Conservation (phyloP, 1,140 invertebrate species). For the Agrilus planipennis region DNA sequence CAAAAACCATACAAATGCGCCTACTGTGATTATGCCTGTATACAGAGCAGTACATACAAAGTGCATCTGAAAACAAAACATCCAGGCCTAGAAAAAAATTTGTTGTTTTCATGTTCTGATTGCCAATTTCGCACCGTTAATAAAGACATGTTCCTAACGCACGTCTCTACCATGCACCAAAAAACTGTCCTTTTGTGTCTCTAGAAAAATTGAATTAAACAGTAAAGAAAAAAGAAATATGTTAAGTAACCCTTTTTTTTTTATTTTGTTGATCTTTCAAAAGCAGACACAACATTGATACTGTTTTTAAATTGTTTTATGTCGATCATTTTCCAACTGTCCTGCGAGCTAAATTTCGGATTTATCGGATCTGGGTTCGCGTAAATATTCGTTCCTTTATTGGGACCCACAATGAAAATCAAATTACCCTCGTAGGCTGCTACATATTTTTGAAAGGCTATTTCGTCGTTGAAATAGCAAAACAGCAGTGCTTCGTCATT, state of each 20-base stretch:
- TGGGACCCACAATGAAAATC: conserved; percentile 58
- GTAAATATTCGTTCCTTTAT: conserved; percentile 45
- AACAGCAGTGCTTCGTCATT: conserved; percentile 49
- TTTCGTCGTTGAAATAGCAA: conserved; percentile 62
- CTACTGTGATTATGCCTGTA: conserved; percentile 55
- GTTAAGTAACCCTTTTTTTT: too few relatives aligned
- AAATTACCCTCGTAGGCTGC: conserved; percentile 44
- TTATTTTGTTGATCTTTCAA: too few relatives aligned
- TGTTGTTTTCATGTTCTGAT: conserved; percentile 39
- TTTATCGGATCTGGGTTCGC: conserved; percentile 55
- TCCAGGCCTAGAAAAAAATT: conserved; percentile 37
- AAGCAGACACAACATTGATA: too few relatives aligned
- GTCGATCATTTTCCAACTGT: too few relatives aligned
- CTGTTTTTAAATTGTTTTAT: too few relatives aligned
- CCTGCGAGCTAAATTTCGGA: conserved; percentile 36
- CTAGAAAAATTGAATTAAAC: too few relatives aligned
- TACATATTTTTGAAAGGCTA: conserved; percentile 54
- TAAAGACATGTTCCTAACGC: conserved; percentile 36
- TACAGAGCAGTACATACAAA: conserved; percentile 56
- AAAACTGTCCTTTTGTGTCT: too few relatives aligned
- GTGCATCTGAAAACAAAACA: conserved; percentile 44
- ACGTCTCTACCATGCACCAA: conserved; percentile 20
- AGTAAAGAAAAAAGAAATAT: too few relatives aligned
- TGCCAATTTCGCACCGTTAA: conserved; percentile 42
- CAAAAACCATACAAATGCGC: conserved; percentile 59